These are phyloP conservation scores for Varanus salvator DNA, from an alignment of 2,113 vertebrate species.

Conservation along the genomic window DNA sequence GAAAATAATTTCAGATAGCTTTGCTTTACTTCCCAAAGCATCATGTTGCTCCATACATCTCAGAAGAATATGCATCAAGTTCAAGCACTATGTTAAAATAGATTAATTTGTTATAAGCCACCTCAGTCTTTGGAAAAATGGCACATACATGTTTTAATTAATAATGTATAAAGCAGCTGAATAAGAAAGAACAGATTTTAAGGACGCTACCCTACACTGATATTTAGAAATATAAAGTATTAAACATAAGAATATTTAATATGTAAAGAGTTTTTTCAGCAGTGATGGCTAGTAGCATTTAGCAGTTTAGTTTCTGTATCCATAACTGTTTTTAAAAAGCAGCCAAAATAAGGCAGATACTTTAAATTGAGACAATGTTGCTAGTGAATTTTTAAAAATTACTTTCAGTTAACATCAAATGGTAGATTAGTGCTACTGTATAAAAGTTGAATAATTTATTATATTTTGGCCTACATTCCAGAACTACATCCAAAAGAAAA, in stretches of 20 bases:
- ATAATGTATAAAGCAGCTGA: background rate
- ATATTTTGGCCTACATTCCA: slow-evolving; percentile 50
- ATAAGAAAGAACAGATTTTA: no score
- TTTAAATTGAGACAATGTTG: slow-evolving; percentile 25
- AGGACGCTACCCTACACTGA: background rate
- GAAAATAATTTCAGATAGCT: background rate
- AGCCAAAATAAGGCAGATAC: slow-evolving; percentile 7
- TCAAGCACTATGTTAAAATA: no score
- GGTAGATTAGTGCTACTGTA: slow-evolving; percentile 48
- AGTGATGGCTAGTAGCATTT: background rate
- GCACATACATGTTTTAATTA: background rate
- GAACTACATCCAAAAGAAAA: slow-evolving; percentile 56
- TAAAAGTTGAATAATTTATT: slow-evolving; percentile 54
- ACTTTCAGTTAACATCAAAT: slow-evolving; percentile 52
- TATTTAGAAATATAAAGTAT: background rate
- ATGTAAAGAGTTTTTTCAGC: background rate
- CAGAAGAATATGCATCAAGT: no score
- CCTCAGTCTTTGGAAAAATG: background rate
- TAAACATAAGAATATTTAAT: background rate
- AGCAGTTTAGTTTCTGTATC: background rate
- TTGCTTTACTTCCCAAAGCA: background rate
- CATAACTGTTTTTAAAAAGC: background rate
- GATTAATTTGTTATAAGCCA: background rate
- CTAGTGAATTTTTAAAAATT: slow-evolving; percentile 58
- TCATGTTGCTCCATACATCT: no score